These are phyloP conservation scores for Chlamydotis undulata DNA, from an alignment of 2,113 vertebrate species.

Conservation along the genomic window DNA sequence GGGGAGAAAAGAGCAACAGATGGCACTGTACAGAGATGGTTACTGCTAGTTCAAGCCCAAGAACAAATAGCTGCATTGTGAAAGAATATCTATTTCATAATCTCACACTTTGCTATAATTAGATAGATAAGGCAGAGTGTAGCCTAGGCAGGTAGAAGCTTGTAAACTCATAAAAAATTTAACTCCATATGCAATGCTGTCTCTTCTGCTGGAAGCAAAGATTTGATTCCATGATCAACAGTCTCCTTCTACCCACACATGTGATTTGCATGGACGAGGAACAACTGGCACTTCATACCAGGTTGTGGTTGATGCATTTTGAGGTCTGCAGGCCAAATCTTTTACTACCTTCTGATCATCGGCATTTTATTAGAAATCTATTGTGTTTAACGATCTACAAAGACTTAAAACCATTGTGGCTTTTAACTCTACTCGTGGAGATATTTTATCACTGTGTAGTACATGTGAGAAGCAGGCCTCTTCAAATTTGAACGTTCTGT, in stretches of 20 bases:
- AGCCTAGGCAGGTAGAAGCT: neutral
- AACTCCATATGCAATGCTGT: neutral
- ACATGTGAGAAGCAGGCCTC: neutral
- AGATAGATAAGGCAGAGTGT: neutral
- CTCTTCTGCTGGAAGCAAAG: neutral
- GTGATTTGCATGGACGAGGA: neutral
- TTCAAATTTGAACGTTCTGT: neutral
- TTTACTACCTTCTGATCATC: neutral
- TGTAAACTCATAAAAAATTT: neutral
- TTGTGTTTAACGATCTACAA: neutral
- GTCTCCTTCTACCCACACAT: neutral
- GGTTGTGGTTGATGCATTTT: neutral
- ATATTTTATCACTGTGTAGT: neutral
- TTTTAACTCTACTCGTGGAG: neutral
- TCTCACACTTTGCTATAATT: neutral
- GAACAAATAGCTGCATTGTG: neutral
- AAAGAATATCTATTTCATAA: neutral
- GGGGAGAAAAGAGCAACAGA: neutral
- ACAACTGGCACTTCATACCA: neutral
- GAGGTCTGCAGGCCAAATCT: neutral
- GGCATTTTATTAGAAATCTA: neutral
- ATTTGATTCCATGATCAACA: neutral
- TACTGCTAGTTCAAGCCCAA: neutral
- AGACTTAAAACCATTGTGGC: neutral
- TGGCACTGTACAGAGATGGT: neutral